Percentiles rank a stretch among this genome's conserved stretches.
These are phyloP conservation scores for Drosophila ironensis DNA, from an alignment of 1,140 invertebrate genomes.

Conservation along the genomic window DNA sequence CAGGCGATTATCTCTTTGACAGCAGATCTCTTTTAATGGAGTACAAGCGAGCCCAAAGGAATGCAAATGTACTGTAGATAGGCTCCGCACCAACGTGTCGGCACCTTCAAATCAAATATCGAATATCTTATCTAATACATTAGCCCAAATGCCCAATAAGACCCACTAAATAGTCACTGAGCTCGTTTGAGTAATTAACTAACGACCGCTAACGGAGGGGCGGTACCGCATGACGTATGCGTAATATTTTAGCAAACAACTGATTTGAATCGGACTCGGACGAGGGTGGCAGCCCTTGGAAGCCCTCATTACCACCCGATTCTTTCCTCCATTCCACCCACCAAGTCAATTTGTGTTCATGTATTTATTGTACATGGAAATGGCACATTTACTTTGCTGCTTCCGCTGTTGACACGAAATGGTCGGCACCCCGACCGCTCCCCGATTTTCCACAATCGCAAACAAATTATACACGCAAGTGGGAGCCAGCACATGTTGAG, in stretches of 20 bases:
- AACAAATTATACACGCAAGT: slow-evolving; percentile 40
- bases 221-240: slow-evolving; percentile 47
- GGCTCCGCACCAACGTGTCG: slow-evolving; percentile 18
- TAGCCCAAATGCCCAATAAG: slow-evolving; percentile 32
- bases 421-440: slow-evolving; percentile 1
- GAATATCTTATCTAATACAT: slow-evolving; percentile 26
- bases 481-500: slow-evolving; percentile 15
- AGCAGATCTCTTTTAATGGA: no score
- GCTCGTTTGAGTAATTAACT: slow-evolving; percentile 26
- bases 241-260: slow-evolving; percentile 47
- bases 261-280: slow-evolving; percentile 24
- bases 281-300: neutral
- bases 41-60: no score
- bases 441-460: slow-evolving; percentile 1
- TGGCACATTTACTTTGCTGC: slow-evolving; percentile 59
- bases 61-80: slow-evolving; percentile 8
- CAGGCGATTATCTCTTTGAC: no score
- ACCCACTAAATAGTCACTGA: slow-evolving; percentile 34
- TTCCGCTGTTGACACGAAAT: slow-evolving; percentile 77
- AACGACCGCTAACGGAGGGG: slow-evolving; percentile 60
- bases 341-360: slow-evolving; percentile 41
- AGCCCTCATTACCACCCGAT: neutral
- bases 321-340: neutral
- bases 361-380: slow-evolving; percentile 64
- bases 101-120: slow-evolving; percentile 35